These are phyloP conservation scores for Orestias chungarensis DNA, from an alignment of 2,797 vertebrate species.

Conservation along the genomic window DNA sequence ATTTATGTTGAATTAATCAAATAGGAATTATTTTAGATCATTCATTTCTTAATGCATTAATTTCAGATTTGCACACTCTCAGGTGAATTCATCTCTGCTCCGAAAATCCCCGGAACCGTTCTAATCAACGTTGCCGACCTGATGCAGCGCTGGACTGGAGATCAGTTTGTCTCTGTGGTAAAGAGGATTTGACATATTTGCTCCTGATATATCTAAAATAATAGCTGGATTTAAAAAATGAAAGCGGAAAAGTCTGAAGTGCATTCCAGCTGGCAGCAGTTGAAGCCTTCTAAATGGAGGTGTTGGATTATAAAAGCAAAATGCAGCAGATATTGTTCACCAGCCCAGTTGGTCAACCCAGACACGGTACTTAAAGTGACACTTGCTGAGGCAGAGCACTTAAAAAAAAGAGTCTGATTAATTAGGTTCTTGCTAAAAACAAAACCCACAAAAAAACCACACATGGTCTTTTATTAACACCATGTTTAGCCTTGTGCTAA, in stretches of 20 bases:
- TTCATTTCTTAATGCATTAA: not conserved
- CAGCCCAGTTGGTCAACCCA: not conserved
- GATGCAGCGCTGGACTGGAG: conserved; percentile 83
- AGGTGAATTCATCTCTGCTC: conserved; percentile 68
- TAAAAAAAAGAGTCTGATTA: not conserved
- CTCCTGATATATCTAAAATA: not conserved
- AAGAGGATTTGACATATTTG: not conserved
- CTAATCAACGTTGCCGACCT: conserved; percentile 81
- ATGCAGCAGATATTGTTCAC: not conserved
- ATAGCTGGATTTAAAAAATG: not conserved
- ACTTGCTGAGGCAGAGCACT: not conserved
- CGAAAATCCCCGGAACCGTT: conserved; percentile 68
- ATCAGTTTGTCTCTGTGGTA: conserved; percentile 75
- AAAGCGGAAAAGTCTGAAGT: not conserved
- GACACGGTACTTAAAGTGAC: not conserved
- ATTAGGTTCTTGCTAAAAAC: not conserved
- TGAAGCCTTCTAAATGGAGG: not conserved
- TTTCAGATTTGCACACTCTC: conserved; percentile 67
- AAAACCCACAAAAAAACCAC: not conserved
- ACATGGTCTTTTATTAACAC: not conserved
- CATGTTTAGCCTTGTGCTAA: not conserved
- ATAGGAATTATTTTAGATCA: not conserved
- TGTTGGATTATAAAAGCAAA: not conserved
- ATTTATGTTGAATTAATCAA: not conserved
- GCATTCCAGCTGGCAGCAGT: not conserved